Evolutionary conservation across 2,113 vertebrate genomes (phyloP).

Genomic region (Corythaeola cristata): DNA sequence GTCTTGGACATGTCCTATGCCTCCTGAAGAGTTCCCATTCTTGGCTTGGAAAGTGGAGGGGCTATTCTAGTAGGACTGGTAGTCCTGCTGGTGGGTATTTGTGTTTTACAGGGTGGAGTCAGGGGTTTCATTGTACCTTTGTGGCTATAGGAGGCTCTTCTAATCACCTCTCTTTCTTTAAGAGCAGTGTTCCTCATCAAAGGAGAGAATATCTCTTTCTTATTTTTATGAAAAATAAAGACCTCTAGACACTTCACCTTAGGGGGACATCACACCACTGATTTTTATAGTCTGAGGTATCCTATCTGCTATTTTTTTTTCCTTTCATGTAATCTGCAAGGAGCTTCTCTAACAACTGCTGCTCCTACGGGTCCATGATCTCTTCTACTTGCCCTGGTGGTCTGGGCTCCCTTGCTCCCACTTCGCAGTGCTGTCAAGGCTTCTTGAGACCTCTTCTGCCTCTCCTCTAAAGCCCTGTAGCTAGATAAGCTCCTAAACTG

Average conservation of each 20-base stretch:
- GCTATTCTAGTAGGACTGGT: background rate
- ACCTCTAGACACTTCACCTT: background rate
- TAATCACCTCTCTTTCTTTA: background rate
- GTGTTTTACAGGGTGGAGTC: background rate
- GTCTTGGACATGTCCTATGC: no score
- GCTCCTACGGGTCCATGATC: background rate
- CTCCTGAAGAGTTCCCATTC: background rate
- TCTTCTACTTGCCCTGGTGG: background rate
- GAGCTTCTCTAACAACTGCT: background rate
- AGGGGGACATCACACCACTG: fast-evolving
- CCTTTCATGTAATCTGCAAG: background rate
- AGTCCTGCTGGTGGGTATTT: background rate
- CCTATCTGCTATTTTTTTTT: background rate
- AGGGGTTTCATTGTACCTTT: background rate
- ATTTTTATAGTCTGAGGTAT: background rate
- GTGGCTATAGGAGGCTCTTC: background rate
- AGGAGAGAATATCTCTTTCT: background rate
- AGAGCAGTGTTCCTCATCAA: background rate
- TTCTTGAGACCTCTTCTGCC: background rate
- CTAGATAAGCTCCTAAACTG: background rate
- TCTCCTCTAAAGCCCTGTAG: background rate
- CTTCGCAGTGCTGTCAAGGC: background rate
- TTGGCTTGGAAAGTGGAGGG: background rate
- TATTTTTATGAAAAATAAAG: background rate
- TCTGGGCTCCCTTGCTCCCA: background rate